Percentiles rank a stretch among this genome's conserved stretches.
These are phyloP conservation scores for Urocitellus parryii DNA, from an alignment of 2,113 vertebrate species.

Conservation along the genomic window DNA sequence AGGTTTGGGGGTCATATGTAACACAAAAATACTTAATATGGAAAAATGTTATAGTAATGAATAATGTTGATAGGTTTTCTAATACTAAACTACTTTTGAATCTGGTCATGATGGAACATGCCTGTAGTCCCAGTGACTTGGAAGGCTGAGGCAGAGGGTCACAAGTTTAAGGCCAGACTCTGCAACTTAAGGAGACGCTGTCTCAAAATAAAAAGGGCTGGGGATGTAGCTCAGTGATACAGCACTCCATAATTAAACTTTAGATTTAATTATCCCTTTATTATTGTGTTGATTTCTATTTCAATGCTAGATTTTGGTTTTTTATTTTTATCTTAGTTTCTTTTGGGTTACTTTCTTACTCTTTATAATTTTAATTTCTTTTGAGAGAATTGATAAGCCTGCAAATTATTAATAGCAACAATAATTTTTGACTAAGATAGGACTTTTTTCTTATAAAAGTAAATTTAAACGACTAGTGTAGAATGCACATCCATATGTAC, in stretches of 20 bases:
- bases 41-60: background rate
- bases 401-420: background rate
- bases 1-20: background rate
- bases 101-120: too few species aligned
- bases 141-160: too few species aligned
- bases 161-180: too few species aligned
- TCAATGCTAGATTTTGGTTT: conserved; percentile 14
- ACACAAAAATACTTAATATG: background rate
- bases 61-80: background rate
- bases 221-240: too few species aligned
- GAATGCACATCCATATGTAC: background rate
- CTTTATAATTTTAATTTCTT: conserved; percentile 25
- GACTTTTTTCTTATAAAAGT: background rate
- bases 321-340: conserved; percentile 53
- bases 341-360: background rate
- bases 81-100: background rate
- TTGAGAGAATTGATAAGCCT: background rate
- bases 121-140: too few species aligned
- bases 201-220: too few species aligned
- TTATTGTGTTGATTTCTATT: background rate
- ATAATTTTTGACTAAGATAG: background rate
- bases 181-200: too few species aligned
- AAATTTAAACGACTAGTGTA: background rate
- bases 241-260: background rate
- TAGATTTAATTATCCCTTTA: background rate